Conservation (phyloP, 1,140 invertebrate genomes). For the Centruroides sculpturatus region DNA sequence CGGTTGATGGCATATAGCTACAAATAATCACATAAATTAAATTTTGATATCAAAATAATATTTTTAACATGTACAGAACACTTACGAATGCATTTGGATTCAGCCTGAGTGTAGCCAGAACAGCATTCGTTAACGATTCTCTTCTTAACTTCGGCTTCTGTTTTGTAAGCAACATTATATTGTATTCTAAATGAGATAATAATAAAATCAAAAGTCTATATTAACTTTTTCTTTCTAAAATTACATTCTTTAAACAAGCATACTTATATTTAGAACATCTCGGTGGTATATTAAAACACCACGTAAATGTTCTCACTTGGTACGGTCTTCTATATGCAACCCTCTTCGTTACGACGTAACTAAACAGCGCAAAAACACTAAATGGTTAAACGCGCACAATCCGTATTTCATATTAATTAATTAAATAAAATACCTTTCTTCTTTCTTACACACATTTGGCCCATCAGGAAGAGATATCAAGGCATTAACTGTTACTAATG, state of each 20-base stretch:
- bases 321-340: background rate
- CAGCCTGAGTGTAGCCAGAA: constrained; percentile 49
- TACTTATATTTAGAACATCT: background rate
- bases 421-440: constrained; percentile 32
- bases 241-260: background rate
- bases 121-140: constrained; percentile 70
- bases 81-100: constrained; percentile 23
- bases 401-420: background rate
- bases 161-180: constrained; percentile 23
- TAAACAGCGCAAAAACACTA: background rate
- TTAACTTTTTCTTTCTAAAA: background rate
- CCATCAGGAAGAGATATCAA: constrained; percentile 24
- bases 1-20: constrained; percentile 54
- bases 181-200: constrained; percentile 20
- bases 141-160: constrained; percentile 46
- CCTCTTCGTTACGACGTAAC: background rate
- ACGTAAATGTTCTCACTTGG: background rate
- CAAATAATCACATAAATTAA: background rate
- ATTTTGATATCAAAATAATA: too few relatives aligned
- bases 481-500: too few relatives aligned
- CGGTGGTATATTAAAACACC: background rate
- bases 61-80: background rate
- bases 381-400: background rate
- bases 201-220: too few relatives aligned
- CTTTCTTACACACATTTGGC: constrained; percentile 39